Evolutionary conservation across 2,113 vertebrate genomes (phyloP).

Genomic region (Macrotis lagotis): DNA sequence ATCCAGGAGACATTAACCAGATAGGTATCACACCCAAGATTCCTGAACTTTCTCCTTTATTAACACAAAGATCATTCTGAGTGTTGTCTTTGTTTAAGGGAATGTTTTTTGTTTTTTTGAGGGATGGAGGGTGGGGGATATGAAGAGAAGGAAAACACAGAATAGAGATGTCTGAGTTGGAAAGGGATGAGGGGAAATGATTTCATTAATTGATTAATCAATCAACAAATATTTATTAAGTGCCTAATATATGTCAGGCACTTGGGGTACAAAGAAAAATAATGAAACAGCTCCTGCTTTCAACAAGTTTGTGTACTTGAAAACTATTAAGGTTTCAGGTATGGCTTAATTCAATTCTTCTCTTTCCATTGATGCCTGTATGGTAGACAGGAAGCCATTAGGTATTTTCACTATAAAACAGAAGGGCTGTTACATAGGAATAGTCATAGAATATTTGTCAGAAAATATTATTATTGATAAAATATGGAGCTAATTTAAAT

Average conservation of each 20-base stretch:
- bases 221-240: neutral
- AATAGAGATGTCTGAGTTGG: neutral
- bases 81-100: neutral
- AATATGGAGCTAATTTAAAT: neutral
- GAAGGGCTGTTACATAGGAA: neutral
- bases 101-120: neutral
- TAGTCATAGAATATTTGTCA: neutral
- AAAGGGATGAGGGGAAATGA: neutral
- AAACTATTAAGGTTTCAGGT: neutral
- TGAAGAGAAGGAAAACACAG: neutral
- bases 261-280: neutral
- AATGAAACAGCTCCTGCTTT: neutral
- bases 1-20: neutral
- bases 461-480: neutral
- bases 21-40: neutral
- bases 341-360: neutral
- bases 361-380: neutral
- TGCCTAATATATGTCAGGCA: neutral
- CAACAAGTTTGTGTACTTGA: neutral
- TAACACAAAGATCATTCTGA: neutral
- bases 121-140: too few relatives aligned
- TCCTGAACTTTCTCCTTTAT: neutral
- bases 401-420: neutral
- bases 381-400: neutral
- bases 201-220: neutral